A percentile compares a stretch with the other conserved stretches of the same genome.
Evolutionary conservation across 2,113 vertebrate species (phyloP).

Genomic region (Australoheros scitulus): DNA sequence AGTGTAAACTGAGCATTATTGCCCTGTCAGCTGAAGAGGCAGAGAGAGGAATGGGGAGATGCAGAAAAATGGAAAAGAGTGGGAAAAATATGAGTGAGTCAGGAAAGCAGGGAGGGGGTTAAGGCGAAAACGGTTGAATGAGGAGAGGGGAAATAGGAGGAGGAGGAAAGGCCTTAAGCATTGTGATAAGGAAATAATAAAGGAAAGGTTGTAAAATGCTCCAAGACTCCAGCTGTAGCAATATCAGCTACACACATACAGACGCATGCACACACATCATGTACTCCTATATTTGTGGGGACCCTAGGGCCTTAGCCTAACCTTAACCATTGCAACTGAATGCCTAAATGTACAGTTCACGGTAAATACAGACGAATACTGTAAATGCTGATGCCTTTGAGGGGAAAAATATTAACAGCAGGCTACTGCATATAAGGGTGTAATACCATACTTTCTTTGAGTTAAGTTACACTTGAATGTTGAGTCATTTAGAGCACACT

Average conservation of each 20-base stretch:
- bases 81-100: slow-evolving; percentile 11
- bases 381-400: background rate
- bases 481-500: background rate
- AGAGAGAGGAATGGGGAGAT: slow-evolving; percentile 38
- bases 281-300: background rate
- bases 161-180: slow-evolving; percentile 57
- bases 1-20: slow-evolving; percentile 54
- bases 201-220: slow-evolving; percentile 64
- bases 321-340: background rate
- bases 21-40: slow-evolving; percentile 29
- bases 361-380: background rate
- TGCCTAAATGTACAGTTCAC: background rate
- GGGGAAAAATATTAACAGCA: background rate
- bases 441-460: background rate
- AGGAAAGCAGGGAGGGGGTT: background rate
- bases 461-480: background rate
- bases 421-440: background rate
- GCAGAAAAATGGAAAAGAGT: slow-evolving; percentile 15
- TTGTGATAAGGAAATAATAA: slow-evolving; percentile 70
- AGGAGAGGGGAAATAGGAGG: background rate
- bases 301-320: background rate
- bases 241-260: slow-evolving; percentile 41
- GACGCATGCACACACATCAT: background rate
- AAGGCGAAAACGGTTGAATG: background rate
- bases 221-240: slow-evolving; percentile 43